phyloP scores from a whole-genome alignment of 2,888 invertebrate genomes.

The Leptinotarsa peninsularis region DNA sequence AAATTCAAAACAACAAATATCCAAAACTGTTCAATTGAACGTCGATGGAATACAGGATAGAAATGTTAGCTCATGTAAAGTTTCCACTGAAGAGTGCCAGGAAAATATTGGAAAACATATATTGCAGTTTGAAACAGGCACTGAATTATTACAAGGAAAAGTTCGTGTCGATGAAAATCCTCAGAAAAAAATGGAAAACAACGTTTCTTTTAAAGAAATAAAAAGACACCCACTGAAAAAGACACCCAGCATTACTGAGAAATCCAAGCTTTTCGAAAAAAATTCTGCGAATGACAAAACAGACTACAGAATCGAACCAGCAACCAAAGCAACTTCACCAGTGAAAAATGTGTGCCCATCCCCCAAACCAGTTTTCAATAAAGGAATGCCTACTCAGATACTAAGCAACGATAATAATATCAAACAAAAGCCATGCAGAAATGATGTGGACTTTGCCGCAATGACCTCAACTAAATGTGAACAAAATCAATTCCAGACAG shows the following conservation, averaged over 20 bases:
- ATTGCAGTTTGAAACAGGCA: conserved; percentile 43
- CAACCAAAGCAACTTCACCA: neutral
- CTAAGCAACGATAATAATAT: neutral
- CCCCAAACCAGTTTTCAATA: conserved; percentile 34
- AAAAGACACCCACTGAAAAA: conserved; percentile 34
- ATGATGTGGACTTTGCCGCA: neutral
- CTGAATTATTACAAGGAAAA: conserved; percentile 37
- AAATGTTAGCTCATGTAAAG: neutral
- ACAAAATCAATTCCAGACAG: neutral
- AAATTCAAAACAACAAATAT: conserved; percentile 22
- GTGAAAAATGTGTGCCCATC: conserved; percentile 1
- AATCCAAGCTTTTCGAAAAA: conserved; percentile 48
- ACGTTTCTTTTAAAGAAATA: conserved; percentile 12
- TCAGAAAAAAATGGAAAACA: conserved; percentile 44
- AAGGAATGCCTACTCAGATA: neutral
- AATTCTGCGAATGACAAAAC: conserved; percentile 3
- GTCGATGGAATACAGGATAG: neutral
- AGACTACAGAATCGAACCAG: neutral
- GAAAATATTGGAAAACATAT: conserved; percentile 26
- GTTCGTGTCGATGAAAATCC: conserved; percentile 42
- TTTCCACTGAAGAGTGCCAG: neutral
- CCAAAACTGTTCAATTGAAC: conserved; percentile 42
- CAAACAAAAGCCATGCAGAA: neutral
- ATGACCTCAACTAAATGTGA: neutral
- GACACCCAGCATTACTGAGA: conserved; percentile 47